Percentiles rank a stretch among this genome's conserved stretches.
These are phyloP conservation scores for Elymnias hypermnestra DNA, from an alignment of 1,140 invertebrate genomes.

Conservation along the genomic window DNA sequence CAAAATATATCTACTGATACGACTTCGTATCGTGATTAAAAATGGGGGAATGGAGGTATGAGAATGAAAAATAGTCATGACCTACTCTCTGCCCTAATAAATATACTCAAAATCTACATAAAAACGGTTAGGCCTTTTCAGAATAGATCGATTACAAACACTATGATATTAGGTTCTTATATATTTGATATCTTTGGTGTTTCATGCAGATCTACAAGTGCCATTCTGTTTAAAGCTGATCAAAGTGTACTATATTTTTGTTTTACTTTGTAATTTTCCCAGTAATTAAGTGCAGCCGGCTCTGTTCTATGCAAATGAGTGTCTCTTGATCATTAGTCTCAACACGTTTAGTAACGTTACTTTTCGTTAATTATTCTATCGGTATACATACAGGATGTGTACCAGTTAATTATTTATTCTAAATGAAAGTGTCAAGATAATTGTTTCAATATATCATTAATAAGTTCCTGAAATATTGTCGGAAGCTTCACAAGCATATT, in stretches of 20 bases:
- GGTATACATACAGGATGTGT: constrained; percentile 26
- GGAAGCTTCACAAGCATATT: background rate
- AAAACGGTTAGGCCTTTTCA: too few relatives aligned
- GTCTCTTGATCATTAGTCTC: constrained; percentile 67
- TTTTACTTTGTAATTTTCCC: constrained; percentile 42
- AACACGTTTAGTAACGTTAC: constrained; percentile 62
- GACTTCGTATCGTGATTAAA: too few relatives aligned
- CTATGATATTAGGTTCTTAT: too few relatives aligned
- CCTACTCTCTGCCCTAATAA: too few relatives aligned
- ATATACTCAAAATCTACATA: too few relatives aligned
- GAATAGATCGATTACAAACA: too few relatives aligned
- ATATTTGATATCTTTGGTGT: too few relatives aligned
- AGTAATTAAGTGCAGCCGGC: constrained; percentile 47
- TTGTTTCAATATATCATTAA: background rate
- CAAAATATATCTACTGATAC: too few relatives aligned
- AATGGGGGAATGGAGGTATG: too few relatives aligned
- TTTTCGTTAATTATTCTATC: constrained; percentile 69
- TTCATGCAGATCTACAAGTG: too few relatives aligned
- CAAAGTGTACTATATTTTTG: constrained; percentile 23
- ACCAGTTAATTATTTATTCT: constrained; percentile 6
- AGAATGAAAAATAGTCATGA: too few relatives aligned
- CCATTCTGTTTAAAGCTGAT: too few relatives aligned
- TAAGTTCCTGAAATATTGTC: background rate
- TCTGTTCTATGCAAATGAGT: constrained; percentile 72
- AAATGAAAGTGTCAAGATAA: constrained; percentile 16